A percentile compares a stretch with the other conserved stretches of the same genome.
phyloP scores from a whole-genome alignment of 2,113 vertebrate species.

The Syrmaticus mikado region DNA sequence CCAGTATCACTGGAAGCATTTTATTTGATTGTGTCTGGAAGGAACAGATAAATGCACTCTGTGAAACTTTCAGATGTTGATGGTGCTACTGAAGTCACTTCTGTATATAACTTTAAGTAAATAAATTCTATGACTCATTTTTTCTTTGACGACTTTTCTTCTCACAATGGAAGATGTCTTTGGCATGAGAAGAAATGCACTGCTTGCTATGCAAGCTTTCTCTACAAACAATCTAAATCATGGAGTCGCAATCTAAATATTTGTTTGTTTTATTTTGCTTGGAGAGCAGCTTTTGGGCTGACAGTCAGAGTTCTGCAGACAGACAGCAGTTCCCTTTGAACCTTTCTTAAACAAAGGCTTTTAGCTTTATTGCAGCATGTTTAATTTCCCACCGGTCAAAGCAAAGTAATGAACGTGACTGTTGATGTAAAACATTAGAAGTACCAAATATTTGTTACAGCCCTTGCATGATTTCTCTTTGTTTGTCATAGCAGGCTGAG shows the following conservation, averaged over 20 bases:
- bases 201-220: background rate
- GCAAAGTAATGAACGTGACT: background rate
- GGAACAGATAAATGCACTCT: background rate
- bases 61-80: background rate
- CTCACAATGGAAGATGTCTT: background rate
- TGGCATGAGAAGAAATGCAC: slow-evolving; percentile 1
- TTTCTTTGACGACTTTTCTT: slow-evolving; percentile 3
- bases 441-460: slow-evolving; percentile 16
- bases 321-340: background rate
- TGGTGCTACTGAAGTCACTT: slow-evolving; percentile 17
- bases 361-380: background rate
- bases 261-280: slow-evolving; percentile 42
- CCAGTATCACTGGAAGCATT: background rate
- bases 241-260: slow-evolving; percentile 28
- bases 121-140: background rate
- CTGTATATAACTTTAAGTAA: background rate
- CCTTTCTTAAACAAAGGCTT: slow-evolving; percentile 44
- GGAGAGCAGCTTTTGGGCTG: slow-evolving; percentile 30
- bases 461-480: background rate
- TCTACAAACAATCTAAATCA: slow-evolving; percentile 19
- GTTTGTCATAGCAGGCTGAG: background rate
- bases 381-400: background rate
- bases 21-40: background rate
- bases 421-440: slow-evolving; percentile 2
- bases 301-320: slow-evolving; percentile 6